Evolutionary conservation across 2,113 vertebrate species (phyloP).

Genomic region (Amia ocellicauda): DNA sequence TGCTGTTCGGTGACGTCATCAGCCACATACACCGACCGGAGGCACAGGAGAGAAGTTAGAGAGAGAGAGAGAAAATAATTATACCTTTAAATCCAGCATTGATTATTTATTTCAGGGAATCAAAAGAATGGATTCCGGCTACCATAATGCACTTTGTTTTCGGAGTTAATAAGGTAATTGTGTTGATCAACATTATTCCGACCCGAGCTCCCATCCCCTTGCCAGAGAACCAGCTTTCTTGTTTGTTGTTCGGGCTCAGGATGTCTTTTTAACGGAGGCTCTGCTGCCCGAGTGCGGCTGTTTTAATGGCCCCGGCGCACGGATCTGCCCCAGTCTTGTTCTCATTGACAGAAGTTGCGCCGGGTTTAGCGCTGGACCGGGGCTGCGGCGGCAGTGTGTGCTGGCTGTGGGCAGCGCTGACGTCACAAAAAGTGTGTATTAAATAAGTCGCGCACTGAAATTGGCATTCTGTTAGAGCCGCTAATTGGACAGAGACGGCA

Average conservation of each 20-base stretch:
- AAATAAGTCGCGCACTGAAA: no score
- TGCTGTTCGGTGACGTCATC: conserved; percentile 20
- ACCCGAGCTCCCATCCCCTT: background rate
- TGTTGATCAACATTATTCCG: conserved; percentile 5
- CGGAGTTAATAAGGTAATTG: conserved; percentile 20
- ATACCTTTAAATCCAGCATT: background rate
- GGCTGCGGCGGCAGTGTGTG: no score
- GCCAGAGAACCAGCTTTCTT: background rate
- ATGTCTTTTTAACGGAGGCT: no score
- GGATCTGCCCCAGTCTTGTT: no score
- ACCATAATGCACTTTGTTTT: conserved; percentile 5
- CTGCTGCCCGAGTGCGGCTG: no score
- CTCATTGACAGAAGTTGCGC: background rate
- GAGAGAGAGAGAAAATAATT: conserved; percentile 3
- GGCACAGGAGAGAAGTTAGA: conserved; percentile 55
- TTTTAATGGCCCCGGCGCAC: no score
- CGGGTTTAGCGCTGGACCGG: no score
- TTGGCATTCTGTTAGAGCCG: no score
- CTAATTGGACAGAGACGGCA: no score
- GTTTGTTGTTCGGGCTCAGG: no score
- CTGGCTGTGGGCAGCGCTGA: no score
- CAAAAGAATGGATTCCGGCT: conserved; percentile 6
- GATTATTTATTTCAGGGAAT: background rate
- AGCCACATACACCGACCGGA: conserved; percentile 34
- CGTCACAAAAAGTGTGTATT: no score